These are phyloP conservation scores for Conus canariensis DNA, from an alignment of 2,888 invertebrate species.

Conservation along the genomic window DNA sequence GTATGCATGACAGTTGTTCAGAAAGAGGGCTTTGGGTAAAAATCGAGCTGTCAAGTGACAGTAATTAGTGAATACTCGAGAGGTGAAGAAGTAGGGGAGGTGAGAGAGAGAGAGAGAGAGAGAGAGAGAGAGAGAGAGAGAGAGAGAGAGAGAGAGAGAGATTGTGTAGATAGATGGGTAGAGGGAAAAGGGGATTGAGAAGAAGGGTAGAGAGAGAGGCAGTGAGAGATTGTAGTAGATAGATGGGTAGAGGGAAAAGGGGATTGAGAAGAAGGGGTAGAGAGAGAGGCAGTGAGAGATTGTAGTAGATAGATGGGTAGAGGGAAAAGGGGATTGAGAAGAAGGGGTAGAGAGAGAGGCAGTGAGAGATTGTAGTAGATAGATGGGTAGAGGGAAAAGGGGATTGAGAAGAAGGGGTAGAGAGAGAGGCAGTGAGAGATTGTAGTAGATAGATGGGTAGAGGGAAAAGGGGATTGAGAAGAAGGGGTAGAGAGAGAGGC, in stretches of 20 bases:
- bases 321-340: not conserved
- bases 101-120: constrained; percentile 11
- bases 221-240: not conserved
- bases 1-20: too few species aligned
- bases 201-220: not conserved
- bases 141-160: not conserved
- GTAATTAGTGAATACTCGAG: too few species aligned
- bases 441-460: not conserved
- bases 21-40: too few species aligned
- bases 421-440: not conserved
- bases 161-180: not conserved
- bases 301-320: not conserved
- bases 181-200: not conserved
- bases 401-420: not conserved
- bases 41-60: too few species aligned
- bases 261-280: not conserved
- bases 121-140: not conserved
- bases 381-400: not conserved
- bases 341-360: not conserved
- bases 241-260: not conserved
- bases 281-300: not conserved
- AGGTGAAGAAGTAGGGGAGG: not conserved
- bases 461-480: not conserved
- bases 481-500: not conserved
- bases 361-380: not conserved